Evolutionary conservation across 2,113 vertebrate genomes (phyloP), one percentile per base, ranked within the genome.

Genomic region (Rhinogobius similis): DNA sequence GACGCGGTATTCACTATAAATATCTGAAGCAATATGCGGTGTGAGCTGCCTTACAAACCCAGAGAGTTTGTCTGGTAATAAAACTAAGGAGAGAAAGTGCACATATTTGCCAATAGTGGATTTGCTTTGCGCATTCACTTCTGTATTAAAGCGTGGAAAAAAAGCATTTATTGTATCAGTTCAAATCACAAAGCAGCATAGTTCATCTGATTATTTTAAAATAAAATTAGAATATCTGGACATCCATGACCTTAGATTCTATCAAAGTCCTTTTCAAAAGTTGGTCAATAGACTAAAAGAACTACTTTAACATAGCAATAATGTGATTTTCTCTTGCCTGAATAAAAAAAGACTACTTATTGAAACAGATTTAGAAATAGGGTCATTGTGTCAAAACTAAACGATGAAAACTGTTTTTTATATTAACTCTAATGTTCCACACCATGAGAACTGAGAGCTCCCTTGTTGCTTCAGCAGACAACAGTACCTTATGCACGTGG

Each of bases 1-100:
- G 66, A 78, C 78, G 62, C 56, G 39, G 46, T 6, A 3, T 77
- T 46, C 41, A 62, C 77, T 76, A 74, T 68, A 87, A 83, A 87
- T 75, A 83, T 75, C 38, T 65, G 39, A 77, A 53, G 36, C 76
- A 67, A 72, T 78, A 64, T 62, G 59, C 62, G 72, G 50, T 73
- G 58, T 39, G 73, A 68, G 50, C 10, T 73, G 55, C 66, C 36
- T 68, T 55, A 11, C 68, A 66, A 75, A 61, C 16, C 81, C 59
- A 62, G 62, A 64, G 53, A 23, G 56, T 69, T 64, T 8, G 7
- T 48, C 41, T 69, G 66, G 21, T 73, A 64, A 72, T 68, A 53
- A 43, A 64, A 67, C 2, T 9, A 50, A 67, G 41, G 46, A 61
- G 32, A 36, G 70, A 70, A 68, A 59, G 68, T 46, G 46, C 10